Conservation (phyloP, 2,888 invertebrate genomes). For the Ligdia adustata region DNA sequence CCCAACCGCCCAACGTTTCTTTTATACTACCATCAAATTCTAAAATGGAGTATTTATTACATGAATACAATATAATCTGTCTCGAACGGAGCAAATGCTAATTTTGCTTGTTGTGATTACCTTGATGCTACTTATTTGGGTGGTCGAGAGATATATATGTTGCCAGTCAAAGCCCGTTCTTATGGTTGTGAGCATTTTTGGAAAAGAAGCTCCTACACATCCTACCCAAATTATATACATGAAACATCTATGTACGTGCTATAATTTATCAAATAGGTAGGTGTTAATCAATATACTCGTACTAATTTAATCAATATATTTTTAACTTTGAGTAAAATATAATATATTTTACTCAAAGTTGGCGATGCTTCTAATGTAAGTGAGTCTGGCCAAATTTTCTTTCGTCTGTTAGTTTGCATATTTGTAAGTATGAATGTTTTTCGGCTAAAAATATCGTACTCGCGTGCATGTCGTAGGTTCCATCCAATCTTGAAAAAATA, state of each 20-base stretch:
- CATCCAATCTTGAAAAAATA: too few species aligned
- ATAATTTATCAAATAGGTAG: conserved; percentile 10
- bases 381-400: too few species aligned
- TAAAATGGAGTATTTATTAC: conserved; percentile 74
- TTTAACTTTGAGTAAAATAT: too few species aligned
- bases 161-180: conserved; percentile 23
- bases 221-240: conserved; percentile 24
- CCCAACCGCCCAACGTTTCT: conserved; percentile 52
- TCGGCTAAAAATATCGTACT: too few species aligned
- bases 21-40: conserved; percentile 70
- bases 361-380: too few species aligned
- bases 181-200: conserved; percentile 26
- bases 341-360: too few species aligned
- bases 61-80: conserved; percentile 59
- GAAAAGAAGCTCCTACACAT: conserved; percentile 26
- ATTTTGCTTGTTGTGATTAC: conserved; percentile 71
- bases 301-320: too few species aligned
- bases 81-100: conserved; percentile 73
- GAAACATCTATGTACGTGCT: conserved; percentile 3
- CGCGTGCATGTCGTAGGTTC: too few species aligned
- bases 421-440: too few species aligned
- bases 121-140: conserved; percentile 68
- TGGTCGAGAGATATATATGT: conserved; percentile 57
- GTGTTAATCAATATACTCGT: too few species aligned
- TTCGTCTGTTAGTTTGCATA: too few species aligned